Base-by-base conservation (phyloP, 2,797 vertebrate species). In the Sebastiscus albofasciatus region DNA sequence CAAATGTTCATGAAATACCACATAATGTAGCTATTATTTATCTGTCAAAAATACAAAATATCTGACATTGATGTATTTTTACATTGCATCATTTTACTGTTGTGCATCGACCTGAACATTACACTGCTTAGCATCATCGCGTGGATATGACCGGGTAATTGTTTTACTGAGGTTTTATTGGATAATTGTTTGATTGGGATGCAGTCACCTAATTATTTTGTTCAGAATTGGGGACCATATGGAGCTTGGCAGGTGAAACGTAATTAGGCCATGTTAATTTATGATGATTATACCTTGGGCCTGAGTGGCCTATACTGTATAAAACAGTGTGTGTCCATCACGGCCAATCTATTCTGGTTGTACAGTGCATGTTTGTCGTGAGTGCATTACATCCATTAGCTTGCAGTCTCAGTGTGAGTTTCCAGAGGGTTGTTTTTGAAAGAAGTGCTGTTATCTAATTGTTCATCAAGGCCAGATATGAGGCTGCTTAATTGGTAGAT, bases 211-310 rank as follows among this genome's bases (percentile, higher is more conserved):
- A 85, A 91, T 92, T 87, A 86, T 89, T 87, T 89, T 75, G 78
- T 80, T 78, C 80, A 80, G 79, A 87, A 82, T 72, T 79, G 64
- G 78, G 76, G 75, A 86, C 84, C 90, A 92, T 92, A 89, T 93
- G 91, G 85, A 82, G 79, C 79, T 80, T 84, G 85, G 88, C 91
- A 93, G 88, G 90, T 87, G 80, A 92, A 93, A 92, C 49, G n/a
- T 81, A 87, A 94, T 93, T 80, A 90, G 75, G 54, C 42, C 64
- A 78, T 87, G 82, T 83, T 90, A 92, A 94, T 86, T 86, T 77
- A 91, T 84, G 88, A 88, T 89, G 66, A 90, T 88, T 83, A 90
- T 79, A 82, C 72, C 36, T 64, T 46, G 74, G 80, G 39, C 67
- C 77, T 78, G 70, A 81, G 70, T 26, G 60, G 46, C 22, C 31